Percentiles rank a stretch among this genome's conserved stretches.
phyloP scores from a whole-genome alignment of 2,888 invertebrate genomes.

The Hipparchia sbordonii region DNA sequence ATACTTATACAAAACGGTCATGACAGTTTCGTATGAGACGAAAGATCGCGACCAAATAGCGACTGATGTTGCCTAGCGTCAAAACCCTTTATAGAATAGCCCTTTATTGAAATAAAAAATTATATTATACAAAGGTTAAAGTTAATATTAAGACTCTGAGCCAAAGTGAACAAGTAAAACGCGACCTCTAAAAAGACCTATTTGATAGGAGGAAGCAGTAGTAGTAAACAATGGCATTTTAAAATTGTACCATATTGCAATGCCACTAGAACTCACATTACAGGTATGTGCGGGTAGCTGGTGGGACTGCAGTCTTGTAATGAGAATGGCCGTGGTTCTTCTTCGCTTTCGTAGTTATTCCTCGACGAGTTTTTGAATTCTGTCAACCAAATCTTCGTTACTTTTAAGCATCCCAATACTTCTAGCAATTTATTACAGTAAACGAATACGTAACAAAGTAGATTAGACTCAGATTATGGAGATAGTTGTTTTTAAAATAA shows the following conservation, averaged over 20 bases:
- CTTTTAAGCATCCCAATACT: background rate
- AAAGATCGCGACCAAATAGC: too few species aligned
- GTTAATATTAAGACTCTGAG: too few species aligned
- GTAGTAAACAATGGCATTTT: background rate
- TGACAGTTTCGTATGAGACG: too few species aligned
- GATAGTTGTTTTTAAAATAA: too few species aligned
- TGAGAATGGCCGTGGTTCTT: constrained; percentile 87
- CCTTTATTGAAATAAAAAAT: too few species aligned
- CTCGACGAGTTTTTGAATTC: constrained; percentile 62
- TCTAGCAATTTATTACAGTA: too few species aligned
- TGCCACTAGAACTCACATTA: constrained; percentile 57
- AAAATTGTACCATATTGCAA: background rate
- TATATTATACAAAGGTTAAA: too few species aligned
- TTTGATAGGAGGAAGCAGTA: background rate
- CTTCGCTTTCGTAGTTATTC: constrained; percentile 81
- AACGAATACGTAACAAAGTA: too few species aligned
- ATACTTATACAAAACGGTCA: background rate
- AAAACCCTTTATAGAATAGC: too few species aligned
- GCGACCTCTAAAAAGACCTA: background rate
- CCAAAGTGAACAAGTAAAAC: too few species aligned
- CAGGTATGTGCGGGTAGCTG: constrained; percentile 61
- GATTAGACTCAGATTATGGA: too few species aligned
- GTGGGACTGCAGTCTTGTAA: constrained; percentile 82
- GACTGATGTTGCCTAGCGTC: too few species aligned
- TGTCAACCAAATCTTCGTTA: constrained; percentile 44